phyloP scores from a whole-genome alignment of 2,888 invertebrate genomes.

The Diarsia mendica region DNA sequence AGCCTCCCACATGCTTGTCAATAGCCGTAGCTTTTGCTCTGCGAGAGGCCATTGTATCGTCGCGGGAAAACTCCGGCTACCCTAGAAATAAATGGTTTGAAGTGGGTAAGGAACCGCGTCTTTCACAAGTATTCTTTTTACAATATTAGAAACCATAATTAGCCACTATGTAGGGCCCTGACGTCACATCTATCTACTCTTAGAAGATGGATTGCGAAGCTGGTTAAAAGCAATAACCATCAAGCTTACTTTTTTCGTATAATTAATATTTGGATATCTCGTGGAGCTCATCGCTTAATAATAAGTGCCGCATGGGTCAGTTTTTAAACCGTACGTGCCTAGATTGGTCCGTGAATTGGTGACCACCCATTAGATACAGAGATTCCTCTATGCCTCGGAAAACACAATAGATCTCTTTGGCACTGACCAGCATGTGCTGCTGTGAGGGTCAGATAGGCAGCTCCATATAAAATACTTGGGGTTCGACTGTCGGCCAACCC shows the following conservation, averaged over 20 bases:
- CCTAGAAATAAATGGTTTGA: conserved; percentile 89
- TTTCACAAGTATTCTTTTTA: neutral
- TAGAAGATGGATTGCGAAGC: neutral
- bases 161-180: neutral
- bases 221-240: neutral
- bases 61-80: conserved; percentile 90
- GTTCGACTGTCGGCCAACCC: too few relatives aligned
- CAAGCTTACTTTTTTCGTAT: too few relatives aligned
- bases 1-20: conserved; percentile 87
- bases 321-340: neutral
- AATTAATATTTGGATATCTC: too few relatives aligned
- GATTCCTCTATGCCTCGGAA: neutral
- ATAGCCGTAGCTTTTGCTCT: conserved; percentile 90
- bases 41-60: conserved; percentile 91
- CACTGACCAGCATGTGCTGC: too few relatives aligned
- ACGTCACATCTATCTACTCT: neutral
- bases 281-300: too few relatives aligned
- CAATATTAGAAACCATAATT: neutral
- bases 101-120: conserved; percentile 86
- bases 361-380: too few relatives aligned
- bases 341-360: neutral
- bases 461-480: too few relatives aligned
- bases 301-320: neutral
- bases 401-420: neutral
- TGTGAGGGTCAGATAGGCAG: too few relatives aligned